Conservation (phyloP, 1,140 invertebrate genomes). For the Chymomyza costata region DNA sequence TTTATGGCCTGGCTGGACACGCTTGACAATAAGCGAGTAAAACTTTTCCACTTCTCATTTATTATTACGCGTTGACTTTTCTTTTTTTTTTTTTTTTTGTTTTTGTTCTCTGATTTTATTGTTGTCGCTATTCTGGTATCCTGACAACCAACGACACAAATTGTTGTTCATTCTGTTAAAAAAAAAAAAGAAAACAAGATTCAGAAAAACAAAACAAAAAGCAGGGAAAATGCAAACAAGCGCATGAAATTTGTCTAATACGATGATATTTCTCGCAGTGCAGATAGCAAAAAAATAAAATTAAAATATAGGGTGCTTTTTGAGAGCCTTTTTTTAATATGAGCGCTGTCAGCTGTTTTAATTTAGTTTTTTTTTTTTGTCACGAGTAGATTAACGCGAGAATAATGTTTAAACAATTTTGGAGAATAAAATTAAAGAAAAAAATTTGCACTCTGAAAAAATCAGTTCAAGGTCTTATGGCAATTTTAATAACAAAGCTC, state of each 20-base stretch:
- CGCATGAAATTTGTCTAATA: constrained; percentile 42
- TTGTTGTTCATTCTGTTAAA: constrained; percentile 42
- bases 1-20: constrained; percentile 59
- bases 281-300: constrained; percentile 47
- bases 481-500: no score
- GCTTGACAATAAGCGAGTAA: constrained; percentile 69
- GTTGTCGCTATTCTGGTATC: constrained; percentile 34
- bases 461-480: no score
- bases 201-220: constrained; percentile 33
- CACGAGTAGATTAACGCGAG: no score
- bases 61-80: constrained; percentile 56
- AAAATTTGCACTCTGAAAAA: no score
- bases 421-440: no score
- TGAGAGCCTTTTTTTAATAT: no score
- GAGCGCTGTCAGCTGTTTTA: no score
- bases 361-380: no score
- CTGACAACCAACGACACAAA: constrained; percentile 59
- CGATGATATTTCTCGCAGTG: constrained; percentile 5
- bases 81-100: constrained; percentile 10
- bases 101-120: constrained; percentile 18
- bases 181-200: constrained; percentile 6
- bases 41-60: constrained; percentile 73
- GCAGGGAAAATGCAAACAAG: constrained; percentile 48
- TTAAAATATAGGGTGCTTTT: no score
- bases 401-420: no score